These are phyloP conservation scores for Sebastes taczanowskii DNA, from an alignment of 2,797 vertebrate species.

Conservation along the genomic window DNA sequence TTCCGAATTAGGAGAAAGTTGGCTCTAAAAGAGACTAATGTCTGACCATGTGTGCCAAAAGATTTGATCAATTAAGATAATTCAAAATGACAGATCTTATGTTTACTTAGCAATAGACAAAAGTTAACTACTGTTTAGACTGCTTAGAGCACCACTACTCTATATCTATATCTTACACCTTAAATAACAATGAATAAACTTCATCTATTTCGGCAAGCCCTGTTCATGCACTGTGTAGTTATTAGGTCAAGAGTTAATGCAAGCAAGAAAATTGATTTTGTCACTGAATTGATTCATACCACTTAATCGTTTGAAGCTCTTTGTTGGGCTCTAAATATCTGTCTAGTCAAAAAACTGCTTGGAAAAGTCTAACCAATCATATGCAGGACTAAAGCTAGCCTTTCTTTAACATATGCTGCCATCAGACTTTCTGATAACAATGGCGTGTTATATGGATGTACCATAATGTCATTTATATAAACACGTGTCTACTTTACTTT, in stretches of 20 bases:
- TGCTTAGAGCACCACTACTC: slow-evolving; percentile 53
- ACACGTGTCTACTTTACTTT: slow-evolving; percentile 50
- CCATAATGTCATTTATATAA: slow-evolving; percentile 33
- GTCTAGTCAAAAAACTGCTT: background rate
- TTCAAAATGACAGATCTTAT: slow-evolving; percentile 19
- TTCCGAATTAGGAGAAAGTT: slow-evolving; percentile 22
- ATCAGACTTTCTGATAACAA: slow-evolving; percentile 26
- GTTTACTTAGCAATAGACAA: slow-evolving; percentile 20
- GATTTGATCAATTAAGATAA: slow-evolving; percentile 3
- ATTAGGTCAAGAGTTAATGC: slow-evolving; percentile 23
- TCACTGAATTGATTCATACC: slow-evolving; percentile 13
- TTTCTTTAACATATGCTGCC: slow-evolving; percentile 36
- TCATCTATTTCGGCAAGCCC: slow-evolving; percentile 11
- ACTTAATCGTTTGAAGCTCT: slow-evolving; percentile 21
- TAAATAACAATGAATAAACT: slow-evolving; percentile 23
- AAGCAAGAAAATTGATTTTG: slow-evolving; percentile 19
- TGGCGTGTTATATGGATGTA: slow-evolving; percentile 37
- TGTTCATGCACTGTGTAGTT: slow-evolving; percentile 44
- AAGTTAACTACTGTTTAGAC: background rate
- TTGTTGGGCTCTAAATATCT: slow-evolving; percentile 16
- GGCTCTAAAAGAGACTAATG: slow-evolving; percentile 8
- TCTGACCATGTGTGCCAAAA: slow-evolving; percentile 30
- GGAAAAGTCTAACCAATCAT: slow-evolving; percentile 13
- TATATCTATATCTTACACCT: slow-evolving; percentile 26
- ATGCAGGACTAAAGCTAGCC: slow-evolving; percentile 36